Conservation (phyloP, 2,888 invertebrate genomes). For the Cetonia aurata region DNA sequence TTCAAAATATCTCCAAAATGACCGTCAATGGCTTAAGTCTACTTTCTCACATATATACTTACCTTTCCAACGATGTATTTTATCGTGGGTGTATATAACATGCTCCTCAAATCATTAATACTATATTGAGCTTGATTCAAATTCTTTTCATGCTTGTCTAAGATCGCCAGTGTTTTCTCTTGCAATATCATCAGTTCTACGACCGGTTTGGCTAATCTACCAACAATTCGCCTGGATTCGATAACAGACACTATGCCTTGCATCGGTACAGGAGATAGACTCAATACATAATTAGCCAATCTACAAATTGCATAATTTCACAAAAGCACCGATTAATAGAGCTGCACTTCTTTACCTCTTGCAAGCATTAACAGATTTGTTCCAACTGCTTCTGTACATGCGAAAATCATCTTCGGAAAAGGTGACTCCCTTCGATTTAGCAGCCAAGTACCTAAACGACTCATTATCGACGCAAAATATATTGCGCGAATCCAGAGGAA, state of each 20-base stretch:
- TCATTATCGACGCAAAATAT: slow-evolving; percentile 63
- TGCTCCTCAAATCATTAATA: slow-evolving; percentile 21
- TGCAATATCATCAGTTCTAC: slow-evolving; percentile 62
- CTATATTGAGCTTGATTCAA: slow-evolving; percentile 44
- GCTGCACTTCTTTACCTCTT: slow-evolving; percentile 36
- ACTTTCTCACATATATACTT: neutral
- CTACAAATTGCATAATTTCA: neutral
- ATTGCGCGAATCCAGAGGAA: slow-evolving; percentile 56
- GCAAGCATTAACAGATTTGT: slow-evolving; percentile 46
- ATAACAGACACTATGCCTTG: slow-evolving; percentile 60
- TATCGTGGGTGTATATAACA: slow-evolving; percentile 46
- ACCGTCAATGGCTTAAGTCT: too few species aligned
- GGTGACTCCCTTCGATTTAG: slow-evolving; percentile 52
- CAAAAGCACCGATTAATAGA: neutral
- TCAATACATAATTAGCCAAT: slow-evolving; percentile 4
- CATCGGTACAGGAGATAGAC: slow-evolving; percentile 58
- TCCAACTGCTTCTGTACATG: slow-evolving; percentile 54
- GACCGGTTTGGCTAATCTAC: slow-evolving; percentile 60
- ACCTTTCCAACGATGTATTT: slow-evolving; percentile 32
- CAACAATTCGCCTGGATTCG: slow-evolving; percentile 59
- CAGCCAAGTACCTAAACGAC: slow-evolving; percentile 59
- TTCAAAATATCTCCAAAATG: slow-evolving; percentile 1
- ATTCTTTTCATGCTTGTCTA: slow-evolving; percentile 33
- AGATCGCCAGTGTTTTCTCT: slow-evolving; percentile 46
- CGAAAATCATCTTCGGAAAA: slow-evolving; percentile 48